Conservation (phyloP, 2,888 invertebrate species). For the Hydroisotoma schaefferi region DNA sequence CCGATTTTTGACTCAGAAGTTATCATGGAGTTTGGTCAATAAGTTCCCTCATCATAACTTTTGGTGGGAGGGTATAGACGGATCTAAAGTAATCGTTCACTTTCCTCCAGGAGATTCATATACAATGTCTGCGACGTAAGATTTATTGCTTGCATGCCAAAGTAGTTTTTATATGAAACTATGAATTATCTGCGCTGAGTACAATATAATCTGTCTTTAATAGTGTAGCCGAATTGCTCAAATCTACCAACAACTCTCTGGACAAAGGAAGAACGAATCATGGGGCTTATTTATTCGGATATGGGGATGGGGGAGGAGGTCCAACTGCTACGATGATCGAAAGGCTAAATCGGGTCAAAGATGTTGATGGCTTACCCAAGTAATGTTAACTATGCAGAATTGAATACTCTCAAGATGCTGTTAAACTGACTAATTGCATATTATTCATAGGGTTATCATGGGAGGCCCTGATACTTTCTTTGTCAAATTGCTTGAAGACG, state of each 20-base stretch:
- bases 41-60: conserved; percentile 57
- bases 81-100: conserved; percentile 53
- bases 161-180: background rate
- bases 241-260: conserved; percentile 53
- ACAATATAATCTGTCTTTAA: background rate
- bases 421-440: background rate
- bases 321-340: conserved; percentile 56
- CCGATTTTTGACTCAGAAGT: conserved; percentile 57
- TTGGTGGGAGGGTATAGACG: conserved; percentile 52
- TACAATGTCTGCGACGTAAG: conserved; percentile 48
- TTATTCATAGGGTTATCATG: conserved; percentile 41
- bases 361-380: conserved; percentile 56
- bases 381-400: conserved; percentile 32
- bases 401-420: background rate
- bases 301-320: conserved; percentile 58
- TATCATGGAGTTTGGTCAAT: conserved; percentile 57
- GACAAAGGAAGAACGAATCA: conserved; percentile 56
- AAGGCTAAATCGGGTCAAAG: conserved; percentile 50
- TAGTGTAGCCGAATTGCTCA: conserved; percentile 50
- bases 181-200: background rate
- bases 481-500: conserved; percentile 49
- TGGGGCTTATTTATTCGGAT: conserved; percentile 55
- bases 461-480: conserved; percentile 50
- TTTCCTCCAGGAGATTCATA: conserved; percentile 56
- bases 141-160: background rate